Percentiles rank a stretch among this genome's conserved stretches.
Conservation (phyloP, 2,888 invertebrate genomes). For the Thyatira batis region DNA sequence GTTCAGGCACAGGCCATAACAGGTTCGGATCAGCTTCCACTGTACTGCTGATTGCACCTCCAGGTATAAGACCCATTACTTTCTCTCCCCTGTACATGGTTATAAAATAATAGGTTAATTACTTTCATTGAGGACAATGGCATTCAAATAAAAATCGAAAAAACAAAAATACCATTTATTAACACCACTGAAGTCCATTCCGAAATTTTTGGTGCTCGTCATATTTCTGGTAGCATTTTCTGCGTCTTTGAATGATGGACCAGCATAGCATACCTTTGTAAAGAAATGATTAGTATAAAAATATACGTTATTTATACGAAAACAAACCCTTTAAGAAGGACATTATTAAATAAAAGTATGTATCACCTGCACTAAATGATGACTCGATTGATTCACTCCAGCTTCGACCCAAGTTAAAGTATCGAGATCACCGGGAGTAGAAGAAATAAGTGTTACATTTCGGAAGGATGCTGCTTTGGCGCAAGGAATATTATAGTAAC, state of each 20-base stretch:
- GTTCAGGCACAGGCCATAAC: conserved; percentile 85
- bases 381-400: conserved; percentile 9
- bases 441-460: conserved; percentile 84
- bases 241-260: conserved; percentile 33
- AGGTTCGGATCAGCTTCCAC: conserved; percentile 75
- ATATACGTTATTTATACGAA: not conserved
- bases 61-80: conserved; percentile 83
- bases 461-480: conserved; percentile 34
- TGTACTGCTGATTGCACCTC: conserved; percentile 77
- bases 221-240: conserved; percentile 30
- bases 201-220: conserved; percentile 23
- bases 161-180: conserved; percentile 29
- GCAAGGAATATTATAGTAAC: conserved; percentile 28
- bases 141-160: not conserved
- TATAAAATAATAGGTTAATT: conserved; percentile 1
- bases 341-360: too few relatives aligned
- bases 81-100: conserved; percentile 68
- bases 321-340: not conserved
- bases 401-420: conserved; percentile 86
- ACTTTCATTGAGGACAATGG: not conserved
- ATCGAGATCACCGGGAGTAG: conserved; percentile 86
- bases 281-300: not conserved
- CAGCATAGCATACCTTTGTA: conserved; percentile 42
- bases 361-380: conserved; percentile 26
- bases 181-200: conserved; percentile 49